Evolutionary conservation across 2,113 vertebrate species (phyloP).

Genomic region (Sturnus vulgaris): DNA sequence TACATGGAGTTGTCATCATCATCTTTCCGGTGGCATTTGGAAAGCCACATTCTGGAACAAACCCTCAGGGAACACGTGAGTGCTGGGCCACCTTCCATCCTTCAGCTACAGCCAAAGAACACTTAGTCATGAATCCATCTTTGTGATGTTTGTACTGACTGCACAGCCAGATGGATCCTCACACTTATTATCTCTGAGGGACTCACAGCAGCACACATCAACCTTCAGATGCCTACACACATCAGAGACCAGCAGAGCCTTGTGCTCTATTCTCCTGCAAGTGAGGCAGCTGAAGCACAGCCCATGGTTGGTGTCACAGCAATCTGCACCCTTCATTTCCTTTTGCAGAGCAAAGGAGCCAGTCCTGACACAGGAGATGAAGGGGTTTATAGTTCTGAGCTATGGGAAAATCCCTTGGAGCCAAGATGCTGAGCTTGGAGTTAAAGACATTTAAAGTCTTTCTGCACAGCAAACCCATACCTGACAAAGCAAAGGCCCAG

Average conservation of each 20-base stretch:
- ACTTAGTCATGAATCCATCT: background rate
- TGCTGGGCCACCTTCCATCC: background rate
- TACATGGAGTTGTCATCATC: background rate
- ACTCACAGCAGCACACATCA: background rate
- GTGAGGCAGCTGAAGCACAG: background rate
- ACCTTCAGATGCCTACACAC: background rate
- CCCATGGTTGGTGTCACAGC: background rate
- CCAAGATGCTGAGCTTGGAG: background rate
- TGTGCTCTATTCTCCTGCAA: background rate
- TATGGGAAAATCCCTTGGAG: background rate
- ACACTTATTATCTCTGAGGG: background rate
- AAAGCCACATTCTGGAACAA: background rate
- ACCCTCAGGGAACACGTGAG: background rate
- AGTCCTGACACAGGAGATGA: background rate
- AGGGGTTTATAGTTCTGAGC: background rate
- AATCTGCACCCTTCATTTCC: background rate
- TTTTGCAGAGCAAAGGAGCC: background rate
- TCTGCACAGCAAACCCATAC: background rate
- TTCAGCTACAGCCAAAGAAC: background rate
- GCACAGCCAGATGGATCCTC: background rate
- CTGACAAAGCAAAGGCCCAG: background rate
- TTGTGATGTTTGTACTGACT: accelerated
- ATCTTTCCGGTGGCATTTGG: background rate
- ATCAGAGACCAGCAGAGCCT: background rate
- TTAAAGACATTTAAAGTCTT: background rate